Base-by-base conservation (phyloP, 2,888 invertebrate genomes). In the Helobdella robusta region DNA sequence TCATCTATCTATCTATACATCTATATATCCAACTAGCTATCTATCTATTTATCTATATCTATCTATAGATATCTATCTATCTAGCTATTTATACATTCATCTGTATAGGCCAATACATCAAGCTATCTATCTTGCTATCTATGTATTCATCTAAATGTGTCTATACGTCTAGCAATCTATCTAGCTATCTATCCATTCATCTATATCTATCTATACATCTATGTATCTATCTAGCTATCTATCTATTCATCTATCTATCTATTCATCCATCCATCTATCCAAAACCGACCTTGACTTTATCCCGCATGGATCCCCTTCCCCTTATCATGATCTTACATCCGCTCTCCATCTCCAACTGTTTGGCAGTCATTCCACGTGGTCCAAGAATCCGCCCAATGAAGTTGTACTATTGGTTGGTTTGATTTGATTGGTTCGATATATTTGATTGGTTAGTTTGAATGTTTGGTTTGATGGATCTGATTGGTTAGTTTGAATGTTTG, bases 301-400 rank as follows among this genome's bases (percentile, higher is more conserved):
- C 95, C 81, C 97, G 85, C 95, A 97, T 97, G 68, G 95, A 95
- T 71, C 97, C 97, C 83, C 93, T 93, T 80, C 98, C 97, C 84
- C 98, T 86, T 77, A 98, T 95, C 98, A 98, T 98, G 79, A 98
- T 97, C 86, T 98, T 99, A 84, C 98, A 98, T 75, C 97, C 97
- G 76, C 97, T 98, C 84, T 97, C 97, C 83, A 95, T 93, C 83
- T 98, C 98, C 81, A 98, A 83, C 84, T 98, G 97, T 83, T 98
- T 98, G 64, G 98, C 97, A 73, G 98, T 99, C 97, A 98, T 98
- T 74, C 98, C 98, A 75, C 98, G 86, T 72, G 98, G 98, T 64
- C 98, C 98, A 79, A 99, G 84, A 84, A 99, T 98, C 84, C 98
- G 86, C 77, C 98, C 98, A 76, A 99, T 98, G 83, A 99, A 99